Percentiles rank a stretch among this genome's conserved stretches.
phyloP scores from a whole-genome alignment of 2,797 vertebrate species.

The Eutrigla gurnardus region DNA sequence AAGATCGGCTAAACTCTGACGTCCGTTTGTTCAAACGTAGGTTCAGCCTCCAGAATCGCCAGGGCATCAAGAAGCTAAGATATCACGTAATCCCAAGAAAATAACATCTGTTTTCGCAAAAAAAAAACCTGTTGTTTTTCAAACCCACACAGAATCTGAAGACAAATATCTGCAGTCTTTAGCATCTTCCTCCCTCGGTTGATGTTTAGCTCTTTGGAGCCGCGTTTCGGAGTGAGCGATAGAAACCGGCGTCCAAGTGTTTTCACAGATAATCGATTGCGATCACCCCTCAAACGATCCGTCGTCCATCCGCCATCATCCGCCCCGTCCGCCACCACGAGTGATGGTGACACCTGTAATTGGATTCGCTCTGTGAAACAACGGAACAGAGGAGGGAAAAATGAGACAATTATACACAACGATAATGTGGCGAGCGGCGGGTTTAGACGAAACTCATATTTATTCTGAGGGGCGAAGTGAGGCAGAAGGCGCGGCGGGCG shows the following conservation, averaged over 20 bases:
- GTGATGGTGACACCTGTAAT: constrained; percentile 75
- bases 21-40: not conserved
- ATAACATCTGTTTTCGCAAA: not conserved
- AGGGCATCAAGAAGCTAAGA: not conserved
- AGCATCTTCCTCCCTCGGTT: constrained; percentile 2
- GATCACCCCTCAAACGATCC: constrained; percentile 67
- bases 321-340: constrained; percentile 59
- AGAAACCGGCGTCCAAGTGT: constrained; percentile 39
- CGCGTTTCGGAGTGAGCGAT: constrained; percentile 58
- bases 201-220: constrained; percentile 24
- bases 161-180: constrained; percentile 7
- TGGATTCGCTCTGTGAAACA: constrained; percentile 77
- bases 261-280: constrained; percentile 66
- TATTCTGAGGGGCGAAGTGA: constrained; percentile 65
- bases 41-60: not conserved
- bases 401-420: constrained; percentile 78
- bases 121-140: not conserved
- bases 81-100: not conserved
- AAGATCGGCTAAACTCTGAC: not conserved
- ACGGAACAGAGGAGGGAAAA: constrained; percentile 54
- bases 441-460: constrained; percentile 77
- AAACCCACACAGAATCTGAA: not conserved
- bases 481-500: constrained; percentile 42
- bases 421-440: constrained; percentile 34
- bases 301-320: constrained; percentile 60